phyloP scores from a whole-genome alignment of 2,888 invertebrate genomes.

The Phortica magna region DNA sequence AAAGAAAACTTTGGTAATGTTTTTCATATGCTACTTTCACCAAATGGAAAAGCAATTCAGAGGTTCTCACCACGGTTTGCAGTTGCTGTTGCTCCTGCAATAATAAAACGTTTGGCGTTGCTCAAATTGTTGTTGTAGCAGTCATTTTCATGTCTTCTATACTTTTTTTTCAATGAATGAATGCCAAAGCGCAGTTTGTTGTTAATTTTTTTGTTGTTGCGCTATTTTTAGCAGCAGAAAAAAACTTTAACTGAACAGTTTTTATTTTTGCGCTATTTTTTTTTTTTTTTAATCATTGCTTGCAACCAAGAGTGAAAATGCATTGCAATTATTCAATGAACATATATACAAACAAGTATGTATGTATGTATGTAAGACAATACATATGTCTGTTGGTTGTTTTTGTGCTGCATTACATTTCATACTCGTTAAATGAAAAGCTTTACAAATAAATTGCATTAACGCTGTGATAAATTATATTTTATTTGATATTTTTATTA shows the following conservation, averaged over 20 bases:
- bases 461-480: too few species aligned
- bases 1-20: too few species aligned
- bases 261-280: slow-evolving; percentile 47
- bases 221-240: slow-evolving; percentile 49
- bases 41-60: slow-evolving; percentile 39
- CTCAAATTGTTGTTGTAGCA: slow-evolving; percentile 42
- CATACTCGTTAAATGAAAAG: too few species aligned
- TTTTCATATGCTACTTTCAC: too few species aligned
- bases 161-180: slow-evolving; percentile 45
- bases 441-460: too few species aligned
- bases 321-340: background rate
- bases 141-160: slow-evolving; percentile 30
- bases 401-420: too few species aligned
- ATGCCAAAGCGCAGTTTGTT: slow-evolving; percentile 47
- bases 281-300: slow-evolving; percentile 46
- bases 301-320: slow-evolving; percentile 38
- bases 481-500: too few species aligned
- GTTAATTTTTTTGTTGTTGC: slow-evolving; percentile 46
- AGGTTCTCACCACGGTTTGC: slow-evolving; percentile 37
- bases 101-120: slow-evolving; percentile 41
- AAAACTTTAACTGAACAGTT: slow-evolving; percentile 46
- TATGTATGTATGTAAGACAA: background rate
- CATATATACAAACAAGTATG: slow-evolving; percentile 10
- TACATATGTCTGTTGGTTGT: too few species aligned
- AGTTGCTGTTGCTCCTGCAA: slow-evolving; percentile 26